phyloP scores from a whole-genome alignment of 2,113 vertebrate species.

The Nothobranchius kuhntae region DNA sequence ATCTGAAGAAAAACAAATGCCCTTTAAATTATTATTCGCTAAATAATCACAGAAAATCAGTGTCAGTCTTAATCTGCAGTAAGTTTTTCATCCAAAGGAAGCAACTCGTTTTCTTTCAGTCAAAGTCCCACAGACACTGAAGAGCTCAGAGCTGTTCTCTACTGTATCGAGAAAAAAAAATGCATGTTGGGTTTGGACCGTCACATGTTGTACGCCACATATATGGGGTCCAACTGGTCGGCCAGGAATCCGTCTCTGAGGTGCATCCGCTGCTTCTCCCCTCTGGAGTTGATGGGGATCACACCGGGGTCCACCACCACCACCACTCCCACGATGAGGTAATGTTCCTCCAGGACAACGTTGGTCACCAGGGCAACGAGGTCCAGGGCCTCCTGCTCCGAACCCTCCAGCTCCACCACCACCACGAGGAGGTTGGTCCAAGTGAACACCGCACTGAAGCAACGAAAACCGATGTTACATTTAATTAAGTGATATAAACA shows the following conservation, averaged over 20 bases:
- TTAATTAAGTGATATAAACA: too few species aligned
- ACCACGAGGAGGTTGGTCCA: constrained; percentile 98
- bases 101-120: constrained; percentile 11
- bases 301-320: constrained; percentile 95
- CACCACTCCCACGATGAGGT: constrained; percentile 93
- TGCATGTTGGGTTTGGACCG: background rate
- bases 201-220: constrained; percentile 97
- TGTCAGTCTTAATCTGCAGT: constrained; percentile 4
- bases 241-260: constrained; percentile 94
- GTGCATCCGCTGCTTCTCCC: constrained; percentile 98
- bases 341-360: constrained; percentile 93
- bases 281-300: constrained; percentile 95
- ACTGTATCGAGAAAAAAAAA: constrained; percentile 15
- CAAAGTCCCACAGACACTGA: background rate
- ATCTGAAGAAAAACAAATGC: constrained; percentile 30
- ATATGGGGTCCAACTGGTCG: constrained; percentile 96
- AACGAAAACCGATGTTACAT: background rate
- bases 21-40: constrained; percentile 33
- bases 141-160: background rate
- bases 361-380: constrained; percentile 93
- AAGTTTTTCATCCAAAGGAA: constrained; percentile 8
- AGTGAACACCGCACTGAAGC: constrained; percentile 91
- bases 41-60: constrained; percentile 16
- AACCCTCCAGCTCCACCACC: constrained; percentile 94
- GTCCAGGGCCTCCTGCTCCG: constrained; percentile 92